Base-by-base conservation (phyloP, 2,888 invertebrate genomes). In the Ectropis crepuscularia region DNA sequence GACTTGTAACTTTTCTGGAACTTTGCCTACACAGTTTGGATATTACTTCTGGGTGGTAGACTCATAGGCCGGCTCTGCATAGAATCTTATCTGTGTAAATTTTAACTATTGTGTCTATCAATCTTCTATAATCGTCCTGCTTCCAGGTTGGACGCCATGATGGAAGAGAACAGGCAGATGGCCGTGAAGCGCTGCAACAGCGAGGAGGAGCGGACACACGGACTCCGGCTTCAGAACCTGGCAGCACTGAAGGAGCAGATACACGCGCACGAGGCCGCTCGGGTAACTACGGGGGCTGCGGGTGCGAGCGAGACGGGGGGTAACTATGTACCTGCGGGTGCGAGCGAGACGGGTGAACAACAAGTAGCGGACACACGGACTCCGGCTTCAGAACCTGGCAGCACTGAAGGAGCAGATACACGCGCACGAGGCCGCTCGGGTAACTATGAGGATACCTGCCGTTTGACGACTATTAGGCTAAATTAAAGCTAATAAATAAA, bases 121-220 rank as follows among this genome's bases (percentile, higher is more conserved):
- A n/a, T n/a, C 36, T 11, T 10, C 43, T 16, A 36, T 9, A 8
- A 9, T 36, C n/a, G n/a, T 6, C 8, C 0, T 16, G 9, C 0
- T n/a, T 43, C 12, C 68, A 93, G 94, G n/a, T 70, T 96, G 54
- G 95, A 96, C 69, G 90, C 93, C 10, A 94, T 96, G 86, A 96
- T 96, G 95, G 96, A 96, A 74, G 94, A 95, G 78, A 94, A 95
- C 73, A 93, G 96, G 0, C 86, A 92, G 67, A 86, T 90, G 57
- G 94, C 93, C 0, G 89, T 95, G 5, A 78, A 87, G 37, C 89
- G 93, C 0, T 95, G 95, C 9, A 94, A 94, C 68, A 74, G 80
- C 11, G 88, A 94, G 57, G 86, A 89, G 71, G 84, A 89, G 28
- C 80, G 91, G 7, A 81, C 90, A 53, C 90, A 91, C 59, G 74